Conservation (phyloP, 1,140 invertebrate genomes). For the Hycleus cichorii region DNA sequence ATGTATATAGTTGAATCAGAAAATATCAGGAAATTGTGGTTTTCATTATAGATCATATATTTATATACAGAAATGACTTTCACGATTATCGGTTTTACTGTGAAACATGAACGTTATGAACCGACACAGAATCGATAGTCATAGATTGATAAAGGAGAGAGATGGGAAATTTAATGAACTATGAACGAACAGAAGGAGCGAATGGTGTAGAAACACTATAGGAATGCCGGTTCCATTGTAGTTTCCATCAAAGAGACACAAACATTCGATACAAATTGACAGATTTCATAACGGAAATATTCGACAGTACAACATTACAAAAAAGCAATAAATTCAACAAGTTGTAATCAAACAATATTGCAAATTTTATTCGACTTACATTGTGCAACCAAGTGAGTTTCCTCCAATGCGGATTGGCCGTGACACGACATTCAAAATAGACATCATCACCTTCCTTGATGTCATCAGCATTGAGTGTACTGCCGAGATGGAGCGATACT, state of each 20-base stretch:
- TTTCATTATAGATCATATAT: constrained; percentile 5
- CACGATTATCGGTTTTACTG: constrained; percentile 19
- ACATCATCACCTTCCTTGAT: constrained; percentile 90
- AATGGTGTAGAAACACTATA: constrained; percentile 27
- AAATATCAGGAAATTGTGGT: constrained; percentile 12
- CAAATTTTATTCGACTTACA: constrained; percentile 48
- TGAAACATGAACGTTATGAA: constrained; percentile 20
- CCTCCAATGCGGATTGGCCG: constrained; percentile 76
- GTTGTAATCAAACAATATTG: no score
- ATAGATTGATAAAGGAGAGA: constrained; percentile 34
- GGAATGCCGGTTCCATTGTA: no score
- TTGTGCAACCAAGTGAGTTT: constrained; percentile 82
- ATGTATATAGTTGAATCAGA: neutral
- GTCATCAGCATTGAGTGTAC: constrained; percentile 75
- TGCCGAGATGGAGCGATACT: constrained; percentile 72
- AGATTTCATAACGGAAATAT: no score
- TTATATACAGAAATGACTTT: constrained; percentile 8
- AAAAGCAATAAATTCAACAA: no score
- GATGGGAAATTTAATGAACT: constrained; percentile 35
- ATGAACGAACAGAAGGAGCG: constrained; percentile 34
- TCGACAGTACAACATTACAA: no score
- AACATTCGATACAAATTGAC: no score
- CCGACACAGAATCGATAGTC: constrained; percentile 28
- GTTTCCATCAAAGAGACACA: no score
- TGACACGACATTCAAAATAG: constrained; percentile 87